phyloP scores from a whole-genome alignment of 2,113 vertebrate genomes.

The Ammodytes dubius region DNA sequence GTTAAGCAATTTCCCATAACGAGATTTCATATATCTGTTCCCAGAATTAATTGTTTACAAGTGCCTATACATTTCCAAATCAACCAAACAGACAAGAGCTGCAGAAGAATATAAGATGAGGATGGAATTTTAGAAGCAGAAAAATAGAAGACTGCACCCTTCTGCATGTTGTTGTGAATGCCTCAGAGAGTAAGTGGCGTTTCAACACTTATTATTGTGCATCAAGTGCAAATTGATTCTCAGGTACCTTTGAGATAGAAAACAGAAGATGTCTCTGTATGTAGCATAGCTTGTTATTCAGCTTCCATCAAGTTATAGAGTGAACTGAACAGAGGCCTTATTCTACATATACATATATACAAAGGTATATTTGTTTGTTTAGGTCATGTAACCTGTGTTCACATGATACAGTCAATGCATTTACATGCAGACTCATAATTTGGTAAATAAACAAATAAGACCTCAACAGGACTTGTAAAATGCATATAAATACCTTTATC shows the following conservation, averaged over 20 bases:
- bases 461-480: too few species aligned
- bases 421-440: too few species aligned
- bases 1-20: neutral
- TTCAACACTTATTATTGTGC: slow-evolving; percentile 31
- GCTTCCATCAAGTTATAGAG: slow-evolving; percentile 25
- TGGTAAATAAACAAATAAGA: too few species aligned
- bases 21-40: slow-evolving; percentile 4
- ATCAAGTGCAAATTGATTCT: slow-evolving; percentile 43
- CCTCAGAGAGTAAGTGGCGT: slow-evolving; percentile 3
- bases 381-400: neutral
- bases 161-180: slow-evolving; percentile 2
- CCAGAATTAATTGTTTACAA: slow-evolving; percentile 2
- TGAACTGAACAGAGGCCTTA: neutral
- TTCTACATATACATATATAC: slow-evolving; percentile 11
- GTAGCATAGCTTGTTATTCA: slow-evolving; percentile 27
- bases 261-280: slow-evolving; percentile 6
- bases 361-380: slow-evolving; percentile 11
- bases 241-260: slow-evolving; percentile 6
- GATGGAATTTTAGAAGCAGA: slow-evolving; percentile 11
- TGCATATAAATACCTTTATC: too few species aligned
- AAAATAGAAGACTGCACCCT: neutral
- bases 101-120: neutral
- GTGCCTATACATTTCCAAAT: slow-evolving; percentile 5
- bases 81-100: neutral
- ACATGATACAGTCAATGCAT: slow-evolving; percentile 6